phyloP scores from a whole-genome alignment of 2,113 vertebrate genomes.

The Rissa tridactyla region DNA sequence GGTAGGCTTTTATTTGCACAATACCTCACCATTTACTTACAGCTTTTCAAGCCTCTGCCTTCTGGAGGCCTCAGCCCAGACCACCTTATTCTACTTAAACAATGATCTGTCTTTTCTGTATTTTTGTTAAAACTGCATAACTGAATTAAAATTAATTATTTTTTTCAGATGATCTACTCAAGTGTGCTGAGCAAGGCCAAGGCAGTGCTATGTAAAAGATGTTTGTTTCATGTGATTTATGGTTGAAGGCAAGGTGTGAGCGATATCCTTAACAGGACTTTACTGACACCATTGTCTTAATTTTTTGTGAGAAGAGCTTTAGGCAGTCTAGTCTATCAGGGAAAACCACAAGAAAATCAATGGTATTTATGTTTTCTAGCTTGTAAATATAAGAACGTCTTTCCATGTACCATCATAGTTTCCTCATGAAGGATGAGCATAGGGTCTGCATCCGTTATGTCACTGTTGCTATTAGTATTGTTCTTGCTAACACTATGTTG shows the following conservation, averaged over 20 bases:
- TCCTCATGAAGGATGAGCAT: not conserved
- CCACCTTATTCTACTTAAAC: not conserved
- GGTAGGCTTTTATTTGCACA: not conserved
- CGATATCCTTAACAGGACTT: not conserved
- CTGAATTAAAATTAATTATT: not conserved
- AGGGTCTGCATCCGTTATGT: not conserved
- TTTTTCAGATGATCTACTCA: slow-evolving; percentile 29
- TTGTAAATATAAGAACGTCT: not conserved
- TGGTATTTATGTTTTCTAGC: slow-evolving; percentile 15
- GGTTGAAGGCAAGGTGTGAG: not conserved
- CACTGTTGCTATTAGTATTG: not conserved
- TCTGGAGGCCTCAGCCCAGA: not conserved
- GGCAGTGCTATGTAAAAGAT: not conserved
- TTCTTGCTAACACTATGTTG: not conserved
- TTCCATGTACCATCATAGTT: not conserved
- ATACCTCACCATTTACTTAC: not conserved
- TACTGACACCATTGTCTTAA: not conserved
- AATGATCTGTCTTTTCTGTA: not conserved
- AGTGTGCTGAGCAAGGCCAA: not conserved
- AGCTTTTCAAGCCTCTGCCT: not conserved
- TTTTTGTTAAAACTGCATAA: not conserved
- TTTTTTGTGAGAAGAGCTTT: not conserved
- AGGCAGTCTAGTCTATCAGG: not conserved
- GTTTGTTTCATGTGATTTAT: not conserved
- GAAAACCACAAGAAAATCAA: not conserved